phyloP scores from a whole-genome alignment of 53 echinoderm and acorn worm species.

The Henricia sp. region DNA sequence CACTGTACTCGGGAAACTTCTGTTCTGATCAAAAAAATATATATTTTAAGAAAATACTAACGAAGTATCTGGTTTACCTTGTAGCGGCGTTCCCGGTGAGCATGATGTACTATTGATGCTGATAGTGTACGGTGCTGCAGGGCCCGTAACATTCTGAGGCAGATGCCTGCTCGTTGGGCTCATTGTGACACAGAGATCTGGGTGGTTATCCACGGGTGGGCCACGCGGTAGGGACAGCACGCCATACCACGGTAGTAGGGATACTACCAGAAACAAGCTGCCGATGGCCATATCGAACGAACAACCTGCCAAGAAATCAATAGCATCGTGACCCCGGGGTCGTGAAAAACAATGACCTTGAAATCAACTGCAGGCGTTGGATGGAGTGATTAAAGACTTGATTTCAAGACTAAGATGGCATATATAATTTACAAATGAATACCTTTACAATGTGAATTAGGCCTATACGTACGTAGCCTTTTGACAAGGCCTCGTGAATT shows the following conservation, averaged over 20 bases:
- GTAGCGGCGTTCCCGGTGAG: neutral
- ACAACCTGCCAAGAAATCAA: too few relatives aligned
- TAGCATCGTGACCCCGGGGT: too few relatives aligned
- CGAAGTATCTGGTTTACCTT: neutral
- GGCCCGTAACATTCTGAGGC: neutral
- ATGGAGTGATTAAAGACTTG: too few relatives aligned
- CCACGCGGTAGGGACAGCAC: neutral
- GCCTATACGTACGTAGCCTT: too few relatives aligned
- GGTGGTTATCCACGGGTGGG: neutral
- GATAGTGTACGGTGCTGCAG: slow-evolving; percentile 13
- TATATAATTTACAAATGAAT: too few relatives aligned
- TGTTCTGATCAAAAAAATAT: neutral
- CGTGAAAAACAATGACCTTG: too few relatives aligned
- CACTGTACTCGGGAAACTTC: neutral
- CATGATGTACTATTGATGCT: neutral
- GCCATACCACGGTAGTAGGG: neutral
- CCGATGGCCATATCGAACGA: slow-evolving; percentile 1
- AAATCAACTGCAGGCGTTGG: too few relatives aligned
- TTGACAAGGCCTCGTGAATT: too few relatives aligned
- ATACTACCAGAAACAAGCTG: neutral
- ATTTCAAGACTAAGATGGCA: too few relatives aligned
- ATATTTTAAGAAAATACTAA: neutral
- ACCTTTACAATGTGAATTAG: too few relatives aligned
- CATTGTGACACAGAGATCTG: slow-evolving; percentile 3
- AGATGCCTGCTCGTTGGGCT: neutral